Conservation (phyloP, 2,888 invertebrate species). For the Agriopis marginaria region DNA sequence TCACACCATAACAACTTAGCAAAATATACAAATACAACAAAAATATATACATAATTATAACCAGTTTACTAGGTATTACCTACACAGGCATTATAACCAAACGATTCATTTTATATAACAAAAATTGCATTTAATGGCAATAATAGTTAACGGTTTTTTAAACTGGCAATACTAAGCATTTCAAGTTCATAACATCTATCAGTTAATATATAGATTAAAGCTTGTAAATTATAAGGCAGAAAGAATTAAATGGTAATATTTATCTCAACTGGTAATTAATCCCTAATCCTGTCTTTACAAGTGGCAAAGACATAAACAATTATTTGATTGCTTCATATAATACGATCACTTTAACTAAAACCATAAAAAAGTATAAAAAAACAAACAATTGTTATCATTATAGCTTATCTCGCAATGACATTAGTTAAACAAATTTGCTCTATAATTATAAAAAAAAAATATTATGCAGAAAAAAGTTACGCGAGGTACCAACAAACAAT, state of each 20-base stretch:
- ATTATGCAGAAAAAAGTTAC: too few species aligned
- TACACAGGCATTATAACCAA: too few species aligned
- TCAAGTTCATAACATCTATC: conserved; percentile 17
- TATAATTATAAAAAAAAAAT: too few species aligned
- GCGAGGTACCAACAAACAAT: too few species aligned
- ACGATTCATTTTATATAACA: not conserved
- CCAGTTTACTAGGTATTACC: not conserved
- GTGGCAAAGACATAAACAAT: not conserved
- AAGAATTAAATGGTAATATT: conserved; percentile 1
- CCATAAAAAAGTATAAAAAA: too few species aligned
- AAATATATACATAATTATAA: conserved; percentile 28
- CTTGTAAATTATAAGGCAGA: conserved; percentile 23
- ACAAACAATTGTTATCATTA: too few species aligned
- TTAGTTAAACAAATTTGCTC: too few species aligned
- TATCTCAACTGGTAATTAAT: too few species aligned
- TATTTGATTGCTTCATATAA: too few species aligned
- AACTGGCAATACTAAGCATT: conserved; percentile 42
- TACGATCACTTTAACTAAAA: too few species aligned
- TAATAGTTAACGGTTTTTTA: conserved; percentile 34
- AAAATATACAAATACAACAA: conserved; percentile 52
- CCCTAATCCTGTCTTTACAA: not conserved
- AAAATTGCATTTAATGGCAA: conserved; percentile 50
- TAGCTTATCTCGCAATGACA: too few species aligned
- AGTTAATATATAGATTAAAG: conserved; percentile 24
- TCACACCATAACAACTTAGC: conserved; percentile 33